Percentiles rank a stretch among this genome's conserved stretches.
phyloP scores from a whole-genome alignment of 1,140 invertebrate genomes.

The Pogonognathellus flavescens region DNA sequence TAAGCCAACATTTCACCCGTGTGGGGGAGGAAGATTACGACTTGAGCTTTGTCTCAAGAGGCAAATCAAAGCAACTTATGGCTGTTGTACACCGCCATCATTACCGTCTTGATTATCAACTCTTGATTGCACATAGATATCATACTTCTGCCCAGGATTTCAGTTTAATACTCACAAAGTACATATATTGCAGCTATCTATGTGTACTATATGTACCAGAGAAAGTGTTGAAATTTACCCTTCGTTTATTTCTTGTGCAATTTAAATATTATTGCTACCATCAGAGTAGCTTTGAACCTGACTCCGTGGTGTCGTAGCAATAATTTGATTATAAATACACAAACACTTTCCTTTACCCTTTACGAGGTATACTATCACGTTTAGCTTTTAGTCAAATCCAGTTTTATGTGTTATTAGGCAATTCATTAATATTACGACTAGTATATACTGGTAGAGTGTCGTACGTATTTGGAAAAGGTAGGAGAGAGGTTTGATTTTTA shows the following conservation, averaged over 20 bases:
- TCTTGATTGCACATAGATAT: neutral
- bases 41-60: conserved; percentile 18
- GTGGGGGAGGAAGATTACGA: conserved; percentile 34
- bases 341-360: neutral
- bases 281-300: neutral
- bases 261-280: neutral
- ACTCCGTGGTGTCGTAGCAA: conserved; percentile 24
- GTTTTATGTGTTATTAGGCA: too few species aligned
- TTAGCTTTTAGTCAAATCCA: too few species aligned
- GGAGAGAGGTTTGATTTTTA: too few species aligned
- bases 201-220: neutral
- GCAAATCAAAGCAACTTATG: conserved; percentile 3
- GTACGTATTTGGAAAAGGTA: too few species aligned
- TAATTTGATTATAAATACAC: conserved; percentile 1
- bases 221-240: neutral
- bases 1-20: conserved; percentile 23
- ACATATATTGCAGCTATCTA: neutral
- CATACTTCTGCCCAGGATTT: too few species aligned
- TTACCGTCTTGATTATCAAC: conserved; percentile 18
- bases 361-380: neutral
- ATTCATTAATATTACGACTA: too few species aligned
- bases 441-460: too few species aligned
- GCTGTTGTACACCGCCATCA: neutral
- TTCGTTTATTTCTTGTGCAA: neutral
- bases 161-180: neutral